Evolutionary conservation across 2,888 invertebrate genomes (phyloP), one percentile per base, ranked within the genome.

Genomic region (Bombylius major): DNA sequence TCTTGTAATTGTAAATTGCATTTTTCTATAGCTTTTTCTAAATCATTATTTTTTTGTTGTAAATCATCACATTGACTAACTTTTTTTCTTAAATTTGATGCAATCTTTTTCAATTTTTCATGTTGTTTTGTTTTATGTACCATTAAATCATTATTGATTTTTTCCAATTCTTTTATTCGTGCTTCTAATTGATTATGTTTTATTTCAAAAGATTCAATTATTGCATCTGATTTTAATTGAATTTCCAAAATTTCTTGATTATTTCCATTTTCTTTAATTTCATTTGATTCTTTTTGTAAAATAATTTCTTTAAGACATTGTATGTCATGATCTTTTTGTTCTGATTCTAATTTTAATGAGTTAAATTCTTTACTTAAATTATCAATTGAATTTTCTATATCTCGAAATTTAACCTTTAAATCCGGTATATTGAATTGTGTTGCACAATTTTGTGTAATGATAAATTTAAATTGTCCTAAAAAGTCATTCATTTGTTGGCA

Each of bases 61-160:
- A 87, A 69, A 60, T 88, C 85, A 44, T 79, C 75, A 62, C 82
- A 83, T 60, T 82, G 77, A 1, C 76, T 68, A 0, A 80, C 77
- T 66, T 87, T 88, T 67, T 86, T 88, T 69, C 88, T 89, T 11
- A 89, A 76, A 65, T 81, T 86, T 0, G 84, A 79, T 0, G 87
- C 89, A 64, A 86, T 81, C 65, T 88, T 88, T 66, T 88, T 89
- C 66, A 88, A 77, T 70, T 87, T 89, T 56, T 88, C 87, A 54
- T 85, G 70, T 59, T 86, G 80, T 53, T 84, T 82, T 64, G 82
- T 84, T 61, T 82, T 81, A 66, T 84, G 86, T 8, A 67, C 73
- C 64, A 84, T 83, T 3, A 82, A 65, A 13, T 75, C 70, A 3
- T 63, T 57, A 53, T 70, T 65, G 64, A 66, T 74, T 66, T 65